Evolutionary conservation across 2,113 vertebrate genomes (phyloP), one percentile per base, ranked within the genome.

Genomic region (Lophochroa leadbeateri): DNA sequence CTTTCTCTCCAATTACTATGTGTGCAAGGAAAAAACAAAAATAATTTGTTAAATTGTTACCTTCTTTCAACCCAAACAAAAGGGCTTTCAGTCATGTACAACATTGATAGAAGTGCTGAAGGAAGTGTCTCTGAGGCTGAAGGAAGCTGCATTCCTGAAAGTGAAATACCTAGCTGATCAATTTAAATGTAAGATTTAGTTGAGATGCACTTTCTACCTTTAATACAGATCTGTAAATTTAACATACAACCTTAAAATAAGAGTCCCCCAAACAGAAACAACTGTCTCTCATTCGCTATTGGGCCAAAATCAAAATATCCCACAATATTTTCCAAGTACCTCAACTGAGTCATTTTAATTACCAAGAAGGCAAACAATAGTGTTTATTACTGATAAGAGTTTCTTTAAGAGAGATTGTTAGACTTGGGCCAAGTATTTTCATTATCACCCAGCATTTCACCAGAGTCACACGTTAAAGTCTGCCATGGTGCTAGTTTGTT

Each of bases 381-480:
- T 50, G 14, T 83, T 92, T 94, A 77, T 69, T 92, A 67, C 41
- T 63, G 37, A 74, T 46, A 77, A 67, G 12, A 90, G 77, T 95
- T 88, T 80, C 53, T 82, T 88, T 37, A 93, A 29, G 12, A 83
- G 37, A 83, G 23, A 74, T 83, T 81, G 74, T 87, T 82, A 94
- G 43, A 33, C 33, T 53, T 39, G 39, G 64, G 64, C 68, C 91
- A 92, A 91, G 39, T 95, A 88, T 91, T 88, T 94, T 91, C 64
- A 84, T 94, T 91, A 81, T 78, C 68, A 86, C 52, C 43, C 76
- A 91, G 60, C 39, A 78, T 44, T 92, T 53, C 76, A 77, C 76
- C 71, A n/a, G 68, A 90, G 71, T 83, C 63, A 88, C 64, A 88
- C 7, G 7, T 92, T 92, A 88, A 83, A 92, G 6, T 53, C 39